phyloP scores from a whole-genome alignment of 2,797 vertebrate species.

The Darevskia mixta region DNA sequence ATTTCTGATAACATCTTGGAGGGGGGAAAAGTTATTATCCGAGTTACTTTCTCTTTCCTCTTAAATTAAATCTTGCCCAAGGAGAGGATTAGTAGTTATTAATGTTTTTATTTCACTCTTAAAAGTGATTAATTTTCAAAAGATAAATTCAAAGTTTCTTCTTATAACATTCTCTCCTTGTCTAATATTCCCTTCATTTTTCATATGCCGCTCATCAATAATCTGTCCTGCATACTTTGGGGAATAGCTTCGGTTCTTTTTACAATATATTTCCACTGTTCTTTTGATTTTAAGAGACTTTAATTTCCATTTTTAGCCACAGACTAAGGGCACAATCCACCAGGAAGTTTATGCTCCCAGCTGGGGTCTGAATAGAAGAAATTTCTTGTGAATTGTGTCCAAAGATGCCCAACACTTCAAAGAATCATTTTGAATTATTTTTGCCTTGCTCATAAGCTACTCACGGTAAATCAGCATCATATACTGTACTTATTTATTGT shows the following conservation, averaged over 20 bases:
- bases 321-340: conserved; percentile 15
- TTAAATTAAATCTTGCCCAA: conserved; percentile 71
- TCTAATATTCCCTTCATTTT: conserved; percentile 72
- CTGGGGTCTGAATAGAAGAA: neutral
- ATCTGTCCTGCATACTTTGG: conserved; percentile 56
- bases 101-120: conserved; percentile 70
- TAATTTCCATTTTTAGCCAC: conserved; percentile 70
- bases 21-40: conserved; percentile 47
- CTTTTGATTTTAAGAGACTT: conserved; percentile 71
- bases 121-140: conserved; percentile 72
- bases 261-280: conserved; percentile 65
- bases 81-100: conserved; percentile 73
- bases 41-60: conserved; percentile 68
- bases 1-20: conserved; percentile 52
- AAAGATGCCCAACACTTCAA: conserved; percentile 61
- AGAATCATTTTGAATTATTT: conserved; percentile 54
- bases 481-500: conserved; percentile 37
- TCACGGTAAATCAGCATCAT: conserved; percentile 49
- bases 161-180: conserved; percentile 63
- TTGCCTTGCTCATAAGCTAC: conserved; percentile 27
- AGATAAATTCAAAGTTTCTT: conserved; percentile 68
- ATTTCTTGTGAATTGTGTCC: neutral
- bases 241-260: conserved; percentile 71
- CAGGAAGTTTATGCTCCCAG: neutral
- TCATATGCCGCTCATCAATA: conserved; percentile 71